phyloP scores from a whole-genome alignment of 2,797 vertebrate genomes.

The Melanotaenia maccullochi region DNA sequence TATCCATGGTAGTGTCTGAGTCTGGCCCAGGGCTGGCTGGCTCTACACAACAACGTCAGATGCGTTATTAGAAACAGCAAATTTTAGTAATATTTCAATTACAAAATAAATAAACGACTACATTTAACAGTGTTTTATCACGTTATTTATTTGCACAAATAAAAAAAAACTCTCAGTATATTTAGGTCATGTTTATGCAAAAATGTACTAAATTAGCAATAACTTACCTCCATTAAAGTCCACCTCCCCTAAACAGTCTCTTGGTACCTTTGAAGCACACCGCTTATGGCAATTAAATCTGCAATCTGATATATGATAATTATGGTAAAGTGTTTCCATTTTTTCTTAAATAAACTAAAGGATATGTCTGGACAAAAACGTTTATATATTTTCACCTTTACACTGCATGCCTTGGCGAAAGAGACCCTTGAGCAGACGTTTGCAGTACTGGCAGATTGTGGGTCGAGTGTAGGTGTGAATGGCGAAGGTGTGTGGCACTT shows the following conservation, averaged over 20 bases:
- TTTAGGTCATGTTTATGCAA: not conserved
- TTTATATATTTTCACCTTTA: conserved; percentile 84
- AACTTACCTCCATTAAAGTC: conserved; percentile 93
- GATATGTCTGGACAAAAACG: not conserved
- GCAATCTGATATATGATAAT: conserved; percentile 85
- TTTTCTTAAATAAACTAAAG: not conserved
- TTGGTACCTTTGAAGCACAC: conserved; percentile 96
- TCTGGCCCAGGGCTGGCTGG: conserved; percentile 92
- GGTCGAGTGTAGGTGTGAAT: conserved; percentile 96
- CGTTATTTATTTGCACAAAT: not conserved
- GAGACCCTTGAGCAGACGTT: conserved; percentile 94
- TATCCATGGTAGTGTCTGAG: conserved; percentile 94
- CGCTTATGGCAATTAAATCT: conserved; percentile 98
- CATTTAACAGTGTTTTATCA: not conserved
- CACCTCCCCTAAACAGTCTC: conserved; percentile 96
- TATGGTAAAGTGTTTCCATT: not conserved
- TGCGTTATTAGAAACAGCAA: not conserved
- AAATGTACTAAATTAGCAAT: not conserved
- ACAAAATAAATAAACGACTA: not conserved
- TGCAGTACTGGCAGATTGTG: conserved; percentile 98
- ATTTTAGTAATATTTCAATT: not conserved
- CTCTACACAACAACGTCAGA: conserved; percentile 76
- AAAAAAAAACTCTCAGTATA: not conserved
- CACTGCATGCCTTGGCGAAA: conserved; percentile 99
- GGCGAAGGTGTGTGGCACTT: conserved; percentile 96